Conservation (phyloP, 2,797 vertebrate species). For the Cheirogaleus major region DNA sequence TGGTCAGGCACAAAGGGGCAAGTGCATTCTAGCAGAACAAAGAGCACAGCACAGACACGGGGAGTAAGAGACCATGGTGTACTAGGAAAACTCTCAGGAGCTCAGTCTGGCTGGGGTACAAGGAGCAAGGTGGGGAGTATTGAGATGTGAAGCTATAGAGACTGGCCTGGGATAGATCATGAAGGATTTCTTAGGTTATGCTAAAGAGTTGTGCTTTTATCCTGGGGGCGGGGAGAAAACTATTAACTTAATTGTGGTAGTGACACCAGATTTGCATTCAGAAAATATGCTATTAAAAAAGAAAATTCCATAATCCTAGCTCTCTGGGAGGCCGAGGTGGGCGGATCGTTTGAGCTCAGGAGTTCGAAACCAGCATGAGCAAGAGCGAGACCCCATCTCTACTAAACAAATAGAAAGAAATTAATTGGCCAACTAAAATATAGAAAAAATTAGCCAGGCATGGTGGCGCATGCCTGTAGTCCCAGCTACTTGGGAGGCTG, state of each 20-base stretch:
- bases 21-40: neutral
- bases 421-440: no score
- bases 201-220: neutral
- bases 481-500: no score
- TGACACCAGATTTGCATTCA: slow-evolving; percentile 11
- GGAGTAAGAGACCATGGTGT: neutral
- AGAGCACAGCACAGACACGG: neutral
- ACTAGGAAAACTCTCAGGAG: neutral
- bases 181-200: neutral
- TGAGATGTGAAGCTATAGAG: neutral
- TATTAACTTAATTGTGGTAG: neutral
- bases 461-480: no score
- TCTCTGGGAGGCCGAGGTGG: no score
- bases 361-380: no score
- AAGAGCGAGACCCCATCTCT: no score
- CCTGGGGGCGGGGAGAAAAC: neutral
- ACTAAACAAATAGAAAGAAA: no score
- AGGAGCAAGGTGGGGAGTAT: neutral
- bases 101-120: neutral
- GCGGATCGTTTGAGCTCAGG: no score
- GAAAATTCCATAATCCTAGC: no score
- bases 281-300: neutral
- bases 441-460: no score
- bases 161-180: neutral
- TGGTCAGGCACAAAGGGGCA: neutral